Conservation (phyloP, 2,113 vertebrate species). For the Piliocolobus tephrosceles region DNA sequence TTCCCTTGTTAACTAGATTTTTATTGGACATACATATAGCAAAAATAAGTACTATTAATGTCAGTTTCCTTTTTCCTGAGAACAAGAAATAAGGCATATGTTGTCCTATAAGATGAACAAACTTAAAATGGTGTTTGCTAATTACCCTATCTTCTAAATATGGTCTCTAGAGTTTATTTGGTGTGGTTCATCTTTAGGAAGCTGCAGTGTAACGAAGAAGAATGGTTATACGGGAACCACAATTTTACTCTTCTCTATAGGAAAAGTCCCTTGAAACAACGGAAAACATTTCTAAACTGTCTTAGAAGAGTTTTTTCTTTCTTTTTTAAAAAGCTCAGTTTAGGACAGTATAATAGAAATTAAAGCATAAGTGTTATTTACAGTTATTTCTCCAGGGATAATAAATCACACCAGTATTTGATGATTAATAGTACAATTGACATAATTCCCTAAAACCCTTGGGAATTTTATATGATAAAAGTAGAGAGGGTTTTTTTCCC, state of each 20-base stretch:
- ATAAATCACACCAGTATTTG: background rate
- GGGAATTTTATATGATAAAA: background rate
- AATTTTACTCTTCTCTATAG: constrained; percentile 13
- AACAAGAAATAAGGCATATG: background rate
- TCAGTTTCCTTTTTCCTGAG: background rate
- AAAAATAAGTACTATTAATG: background rate
- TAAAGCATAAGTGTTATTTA: background rate
- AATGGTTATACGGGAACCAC: background rate
- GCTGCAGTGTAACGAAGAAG: background rate
- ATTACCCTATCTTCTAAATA: background rate
- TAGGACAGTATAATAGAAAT: background rate
- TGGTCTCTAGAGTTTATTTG: background rate
- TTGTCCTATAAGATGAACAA: background rate
- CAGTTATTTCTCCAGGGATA: background rate
- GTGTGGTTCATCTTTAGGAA: constrained; percentile 28
- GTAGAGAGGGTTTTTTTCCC: background rate
- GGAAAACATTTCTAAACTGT: background rate
- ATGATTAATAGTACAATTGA: background rate
- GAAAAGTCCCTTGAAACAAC: background rate
- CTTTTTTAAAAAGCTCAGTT: background rate
- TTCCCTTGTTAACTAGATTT: constrained; percentile 19
- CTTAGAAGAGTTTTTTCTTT: background rate
- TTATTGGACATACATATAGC: background rate
- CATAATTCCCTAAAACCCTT: background rate
- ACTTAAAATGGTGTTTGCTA: background rate